These are phyloP conservation scores for Dicerorhinus sumatrensis DNA, from an alignment of 2,113 vertebrate genomes.

Conservation along the genomic window DNA sequence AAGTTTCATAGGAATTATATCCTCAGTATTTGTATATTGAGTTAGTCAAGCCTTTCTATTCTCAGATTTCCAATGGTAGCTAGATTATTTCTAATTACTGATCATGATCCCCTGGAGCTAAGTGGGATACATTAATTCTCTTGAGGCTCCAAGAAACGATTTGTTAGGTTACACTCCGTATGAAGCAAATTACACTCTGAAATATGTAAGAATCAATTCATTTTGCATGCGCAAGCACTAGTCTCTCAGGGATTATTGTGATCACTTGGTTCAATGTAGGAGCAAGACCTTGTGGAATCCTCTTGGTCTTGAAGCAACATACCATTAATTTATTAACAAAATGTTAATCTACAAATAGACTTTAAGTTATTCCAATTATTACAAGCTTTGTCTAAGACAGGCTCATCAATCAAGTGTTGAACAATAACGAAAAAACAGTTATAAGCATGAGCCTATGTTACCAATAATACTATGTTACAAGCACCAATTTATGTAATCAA, in stretches of 20 bases:
- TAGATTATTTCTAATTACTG: constrained; percentile 20
- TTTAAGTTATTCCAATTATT: background rate
- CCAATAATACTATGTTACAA: background rate
- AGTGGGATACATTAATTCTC: background rate
- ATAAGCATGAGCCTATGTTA: background rate
- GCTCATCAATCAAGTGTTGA: background rate
- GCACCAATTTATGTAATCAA: background rate
- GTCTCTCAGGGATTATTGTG: background rate
- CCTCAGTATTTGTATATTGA: background rate
- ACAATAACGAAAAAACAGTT: background rate
- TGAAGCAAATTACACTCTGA: background rate
- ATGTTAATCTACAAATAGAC: background rate
- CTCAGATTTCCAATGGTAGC: constrained; percentile 1
- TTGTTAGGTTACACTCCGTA: background rate
- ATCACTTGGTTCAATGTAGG: background rate
- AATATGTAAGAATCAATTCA: background rate
- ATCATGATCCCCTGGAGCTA: background rate
- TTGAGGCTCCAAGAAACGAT: background rate
- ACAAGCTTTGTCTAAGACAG: background rate
- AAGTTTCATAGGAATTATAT: background rate
- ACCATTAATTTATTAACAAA: background rate
- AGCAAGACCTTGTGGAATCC: background rate
- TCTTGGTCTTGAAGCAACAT: background rate
- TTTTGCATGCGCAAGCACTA: background rate
- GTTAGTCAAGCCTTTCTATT: background rate